Base-by-base conservation (phyloP, 2,113 vertebrate genomes). In the Phyllostomus hastatus region DNA sequence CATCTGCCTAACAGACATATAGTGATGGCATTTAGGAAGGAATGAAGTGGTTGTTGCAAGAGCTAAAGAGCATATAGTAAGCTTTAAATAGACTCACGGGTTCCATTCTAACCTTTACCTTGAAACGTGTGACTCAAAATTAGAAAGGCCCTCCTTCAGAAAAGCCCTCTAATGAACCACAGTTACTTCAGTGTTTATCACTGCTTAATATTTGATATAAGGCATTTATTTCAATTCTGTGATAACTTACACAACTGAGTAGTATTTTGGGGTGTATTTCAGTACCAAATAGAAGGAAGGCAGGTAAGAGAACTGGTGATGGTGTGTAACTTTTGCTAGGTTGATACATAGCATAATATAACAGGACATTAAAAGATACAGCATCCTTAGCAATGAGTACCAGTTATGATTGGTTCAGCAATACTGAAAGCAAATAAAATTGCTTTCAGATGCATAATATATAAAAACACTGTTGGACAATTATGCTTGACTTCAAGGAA, bases 401-500 rank as follows among this genome's bases (percentile, higher is more conserved):
- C 41, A 67, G 35, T 88, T 86, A 76, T 9, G 33, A 46, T 41
- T 78, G 78, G 41, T 10, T 85, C 8, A 82, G 46, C 70, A 94
- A 28, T 75, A 67, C 31, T 87, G 38, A 90, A 88, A 90, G 52
- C 35, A 94, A 52, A 11, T 78, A 59, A 52, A 52, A 33, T 61
- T 81, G 35, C 66, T 83, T 95, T 84, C 28, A 31, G 14, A 20
- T 48, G 4, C 43, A 43, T 72, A 72, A 57, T 83, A 75, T 26
- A 35, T 52, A 52, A 4, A 73, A 33, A 54, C 46, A 54, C 46
- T 80, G 1, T 88, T 83, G n/a, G 17, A 46, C 33, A 96, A 12
- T 94, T 97, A 41, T 91, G 82, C 43, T 87, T 78, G 38, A 90
- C 84, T 97, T 98, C 82, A 95, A 88, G 97, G 92, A 52, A 95